These are phyloP conservation scores for Aurelia aurita DNA, from an alignment of 30 jellyfish, hydroid and myxozoan genomes.

Conservation along the genomic window DNA sequence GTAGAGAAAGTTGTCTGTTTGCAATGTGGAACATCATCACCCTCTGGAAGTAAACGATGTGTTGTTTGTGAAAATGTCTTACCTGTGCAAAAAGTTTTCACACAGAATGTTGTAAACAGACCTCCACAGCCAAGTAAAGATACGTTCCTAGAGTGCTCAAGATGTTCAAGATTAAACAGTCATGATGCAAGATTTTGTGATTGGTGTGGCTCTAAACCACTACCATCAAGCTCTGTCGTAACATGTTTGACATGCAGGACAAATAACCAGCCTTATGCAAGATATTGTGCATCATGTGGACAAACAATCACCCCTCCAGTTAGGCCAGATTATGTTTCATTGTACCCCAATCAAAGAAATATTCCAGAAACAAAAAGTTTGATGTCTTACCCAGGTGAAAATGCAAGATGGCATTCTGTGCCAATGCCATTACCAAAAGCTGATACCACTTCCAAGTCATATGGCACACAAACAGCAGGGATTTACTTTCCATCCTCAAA, in stretches of 20 bases:
- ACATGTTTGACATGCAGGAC: slow-evolving; percentile 78
- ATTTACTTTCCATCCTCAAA: slow-evolving; percentile 61
- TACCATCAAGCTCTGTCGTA: slow-evolving; percentile 65
- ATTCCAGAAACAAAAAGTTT: slow-evolving; percentile 2
- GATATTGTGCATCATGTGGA: slow-evolving; percentile 86
- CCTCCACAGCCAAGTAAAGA: slow-evolving; percentile 90
- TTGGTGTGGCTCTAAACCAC: slow-evolving; percentile 96
- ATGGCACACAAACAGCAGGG: slow-evolving; percentile 75
- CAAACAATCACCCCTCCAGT: slow-evolving; percentile 83
- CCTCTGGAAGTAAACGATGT: slow-evolving; percentile 74
- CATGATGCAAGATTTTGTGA: slow-evolving; percentile 97
- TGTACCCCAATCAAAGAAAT: slow-evolving; percentile 38
- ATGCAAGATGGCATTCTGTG: slow-evolving; percentile 64
- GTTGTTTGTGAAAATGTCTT: slow-evolving; percentile 84
- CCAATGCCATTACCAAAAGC: slow-evolving; percentile 50
- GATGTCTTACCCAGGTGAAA: slow-evolving; percentile 26
- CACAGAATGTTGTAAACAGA: slow-evolving; percentile 52
- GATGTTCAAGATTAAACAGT: slow-evolving; percentile 87
- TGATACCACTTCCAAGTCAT: slow-evolving; percentile 28
- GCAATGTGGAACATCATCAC: slow-evolving; percentile 84
- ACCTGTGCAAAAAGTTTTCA: slow-evolving; percentile 58
- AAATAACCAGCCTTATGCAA: slow-evolving; percentile 66
- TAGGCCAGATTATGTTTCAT: slow-evolving; percentile 57
- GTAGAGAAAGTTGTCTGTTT: slow-evolving; percentile 66
- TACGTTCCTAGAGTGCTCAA: slow-evolving; percentile 80